Percentiles rank a stretch among this genome's conserved stretches.
Evolutionary conservation across 2,797 vertebrate genomes (phyloP).

Genomic region (Gymnoscopelus braueri): DNA sequence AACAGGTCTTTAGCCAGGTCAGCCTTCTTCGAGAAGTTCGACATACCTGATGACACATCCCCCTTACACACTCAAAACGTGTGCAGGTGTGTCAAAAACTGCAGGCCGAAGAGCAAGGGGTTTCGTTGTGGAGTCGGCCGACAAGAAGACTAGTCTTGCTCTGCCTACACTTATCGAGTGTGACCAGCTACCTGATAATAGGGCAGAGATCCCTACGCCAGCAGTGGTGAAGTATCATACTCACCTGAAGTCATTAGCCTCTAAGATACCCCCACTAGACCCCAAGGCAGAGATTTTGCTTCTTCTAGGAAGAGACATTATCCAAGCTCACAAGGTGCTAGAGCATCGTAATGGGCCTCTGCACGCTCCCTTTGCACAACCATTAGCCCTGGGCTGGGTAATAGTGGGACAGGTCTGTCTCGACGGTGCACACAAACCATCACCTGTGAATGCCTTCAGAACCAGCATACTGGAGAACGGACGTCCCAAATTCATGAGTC

Average conservation of each 20-base stretch:
- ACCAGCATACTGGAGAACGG: background rate
- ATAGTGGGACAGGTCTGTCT: background rate
- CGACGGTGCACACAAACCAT: background rate
- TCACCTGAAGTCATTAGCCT: background rate
- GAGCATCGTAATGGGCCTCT: background rate
- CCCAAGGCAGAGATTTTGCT: conserved; percentile 3
- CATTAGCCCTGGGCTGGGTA: background rate
- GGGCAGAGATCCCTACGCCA: background rate
- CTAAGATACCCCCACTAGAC: conserved; percentile 1
- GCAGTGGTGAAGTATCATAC: background rate
- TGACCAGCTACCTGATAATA: background rate
- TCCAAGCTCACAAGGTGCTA: background rate
- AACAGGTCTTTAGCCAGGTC: background rate
- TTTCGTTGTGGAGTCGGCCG: too few species aligned
- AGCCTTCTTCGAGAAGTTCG: background rate
- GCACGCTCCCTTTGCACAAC: background rate
- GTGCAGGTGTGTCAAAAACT: background rate
- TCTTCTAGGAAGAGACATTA: background rate
- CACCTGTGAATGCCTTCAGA: background rate
- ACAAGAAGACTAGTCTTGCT: too few species aligned
- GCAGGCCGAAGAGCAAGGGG: too few species aligned
- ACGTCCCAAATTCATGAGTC: background rate
- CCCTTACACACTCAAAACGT: background rate
- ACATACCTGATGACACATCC: background rate
- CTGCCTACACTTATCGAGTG: too few species aligned